Conservation (phyloP, 2,113 vertebrate genomes). For the Pyrgilauda ruficollis region DNA sequence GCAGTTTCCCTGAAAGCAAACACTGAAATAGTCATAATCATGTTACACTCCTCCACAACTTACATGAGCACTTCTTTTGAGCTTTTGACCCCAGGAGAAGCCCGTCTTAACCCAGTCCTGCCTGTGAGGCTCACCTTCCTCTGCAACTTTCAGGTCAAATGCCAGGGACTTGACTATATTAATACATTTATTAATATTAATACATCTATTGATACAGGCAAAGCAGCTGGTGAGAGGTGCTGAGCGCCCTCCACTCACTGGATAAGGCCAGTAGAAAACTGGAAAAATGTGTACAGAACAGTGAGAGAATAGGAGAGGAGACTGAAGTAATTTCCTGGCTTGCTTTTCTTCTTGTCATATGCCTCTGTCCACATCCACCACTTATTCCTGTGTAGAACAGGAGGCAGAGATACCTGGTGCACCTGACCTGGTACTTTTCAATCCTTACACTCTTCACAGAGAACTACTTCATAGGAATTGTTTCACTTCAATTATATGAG, state of each 20-base stretch:
- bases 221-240: not conserved
- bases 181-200: not conserved
- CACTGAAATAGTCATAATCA: not conserved
- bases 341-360: not conserved
- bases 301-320: not conserved
- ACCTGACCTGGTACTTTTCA: not conserved
- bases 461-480: not conserved
- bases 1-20: not conserved
- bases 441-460: not conserved
- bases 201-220: not conserved
- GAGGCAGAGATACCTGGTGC: not conserved
- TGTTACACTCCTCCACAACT: not conserved
- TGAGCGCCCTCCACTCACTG: not conserved
- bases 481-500: not conserved
- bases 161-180: not conserved
- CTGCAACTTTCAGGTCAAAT: constrained; percentile 1
- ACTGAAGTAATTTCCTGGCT: not conserved
- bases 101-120: not conserved
- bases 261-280: not conserved
- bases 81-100: not conserved
- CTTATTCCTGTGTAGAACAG: not conserved
- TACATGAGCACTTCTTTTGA: not conserved
- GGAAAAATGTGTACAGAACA: not conserved
- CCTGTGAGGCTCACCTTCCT: not conserved
- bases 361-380: not conserved